Base-by-base conservation (phyloP, 2,113 vertebrate species). In the Tenrec ecaudatus region DNA sequence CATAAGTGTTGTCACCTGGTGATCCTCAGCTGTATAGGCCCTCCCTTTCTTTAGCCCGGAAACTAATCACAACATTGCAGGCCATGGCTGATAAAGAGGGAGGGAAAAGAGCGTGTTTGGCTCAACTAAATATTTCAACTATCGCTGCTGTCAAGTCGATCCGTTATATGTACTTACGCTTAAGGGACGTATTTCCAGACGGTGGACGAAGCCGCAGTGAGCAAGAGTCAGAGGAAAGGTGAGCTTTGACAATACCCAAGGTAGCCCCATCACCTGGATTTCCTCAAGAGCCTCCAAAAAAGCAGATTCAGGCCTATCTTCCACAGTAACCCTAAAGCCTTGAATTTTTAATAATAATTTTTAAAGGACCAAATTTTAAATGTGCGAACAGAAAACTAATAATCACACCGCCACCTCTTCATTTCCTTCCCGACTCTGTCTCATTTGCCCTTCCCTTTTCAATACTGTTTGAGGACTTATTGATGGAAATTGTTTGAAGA, bases 11-110 rank as follows among this genome's bases (percentile, higher is more conserved):
- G 88, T 16, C 19, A 69, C 19, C 33, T 60, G 78, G 69, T 64
- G 58, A 20, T 31, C 64, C 85, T 43, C 31, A n/a, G 43, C 5
- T 75, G 8, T 47, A 14, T 79, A 80, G 64, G 36, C 0, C 85
- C 83, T 78, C 27, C 73, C 22, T 81, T 94, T 27, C 11, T 14
- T 86, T 73, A 17, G 4, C 57, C 64, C 93, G 68, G 29, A 36
- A 88, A 33, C 60, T 86, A 89, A 82, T 75, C 47, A 78, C 86
- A 96, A 71, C 75, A 83, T 64, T 27, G 81, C 57, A 77, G 76
- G 1, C 80, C 60, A 9, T 68, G 76, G 62, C 66, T 81, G 1
- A 62, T 83, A n/a, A 40, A 83, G 7, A 0, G 9, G 20, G 7
- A 23, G 19, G 43, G 47, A 14, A 91, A 60, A n/a, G n/a, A 69